Base-by-base conservation (phyloP, 2,113 vertebrate genomes). In the Varanus komodoensis region DNA sequence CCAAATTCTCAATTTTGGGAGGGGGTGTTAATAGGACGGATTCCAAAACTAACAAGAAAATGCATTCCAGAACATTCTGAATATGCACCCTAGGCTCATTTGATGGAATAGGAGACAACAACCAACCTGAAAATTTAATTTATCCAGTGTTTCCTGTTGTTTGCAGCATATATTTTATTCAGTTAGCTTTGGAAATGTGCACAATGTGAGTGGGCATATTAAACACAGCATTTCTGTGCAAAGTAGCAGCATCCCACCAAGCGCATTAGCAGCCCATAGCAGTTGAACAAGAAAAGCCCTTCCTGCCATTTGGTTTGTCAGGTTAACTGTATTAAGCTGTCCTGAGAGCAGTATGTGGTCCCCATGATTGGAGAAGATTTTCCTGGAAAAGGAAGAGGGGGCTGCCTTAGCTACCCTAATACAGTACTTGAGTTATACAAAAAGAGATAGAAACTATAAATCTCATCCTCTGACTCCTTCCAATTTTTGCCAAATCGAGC, bases 81-180 rank as follows among this genome's bases (percentile, higher is more conserved):
- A 96, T 27, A 86, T 89, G 90, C 25, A 73, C 25, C 87, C 75
- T 87, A 90, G 84, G 86, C 90, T 94, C 84, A 89, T 94, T 92
- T 0, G 91, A 87, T 86, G 84, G 87, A 94, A 92, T 75, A 87
- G 89, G 86, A 95, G 89, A 92, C 92, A 94, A 78, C 50, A 82
- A 79, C 64, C 27, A 83, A 93, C 84, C 89, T 93, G 92, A 94
- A 93, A 95, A 93, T 89, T 92, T 61, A 87, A 95, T 8, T 89
- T 94, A 94, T 0, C 6, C 85, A 92, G 61, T 80, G 90, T 12
- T 2, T 69, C 44, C 69, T 87, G 73, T 89, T 94, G 87, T 94
- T 91, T 80, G 85, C 19, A 68, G 91, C 38, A 27, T 5, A 84
- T 27, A 88, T 93, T 95, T 52, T 77, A 67, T 68, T 90, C 89